Evolutionary conservation across 2,797 vertebrate genomes (phyloP).

Genomic region (Sphenopsis melanotis): DNA sequence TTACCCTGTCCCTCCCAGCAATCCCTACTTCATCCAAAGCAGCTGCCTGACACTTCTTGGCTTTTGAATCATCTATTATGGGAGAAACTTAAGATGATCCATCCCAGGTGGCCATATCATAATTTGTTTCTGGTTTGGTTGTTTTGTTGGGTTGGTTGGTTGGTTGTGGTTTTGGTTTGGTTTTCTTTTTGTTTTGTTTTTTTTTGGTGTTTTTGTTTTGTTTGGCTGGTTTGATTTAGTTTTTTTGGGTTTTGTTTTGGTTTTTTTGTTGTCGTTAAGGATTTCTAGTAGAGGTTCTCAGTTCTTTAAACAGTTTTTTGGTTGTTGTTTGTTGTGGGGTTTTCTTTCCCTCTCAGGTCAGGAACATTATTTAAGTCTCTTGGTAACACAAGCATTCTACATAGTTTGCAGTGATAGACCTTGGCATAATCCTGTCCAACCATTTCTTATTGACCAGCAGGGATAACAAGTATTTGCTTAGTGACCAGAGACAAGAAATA

Average conservation of each 20-base stretch:
- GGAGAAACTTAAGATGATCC: neutral
- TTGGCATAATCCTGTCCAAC: neutral
- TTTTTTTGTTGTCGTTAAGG: neutral
- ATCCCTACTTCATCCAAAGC: neutral
- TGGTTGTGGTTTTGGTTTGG: neutral
- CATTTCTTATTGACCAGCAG: neutral
- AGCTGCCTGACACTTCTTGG: neutral
- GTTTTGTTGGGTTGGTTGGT: neutral
- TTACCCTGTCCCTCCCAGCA: neutral
- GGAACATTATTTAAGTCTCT: neutral
- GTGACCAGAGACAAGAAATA: neutral
- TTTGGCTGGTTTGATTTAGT: neutral
- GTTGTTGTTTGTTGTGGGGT: rapidly evolving
- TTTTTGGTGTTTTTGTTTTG: neutral
- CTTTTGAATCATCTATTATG: neutral
- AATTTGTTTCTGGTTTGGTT: neutral
- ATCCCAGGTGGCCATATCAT: neutral
- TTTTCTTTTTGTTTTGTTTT: neutral
- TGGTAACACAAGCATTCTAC: neutral
- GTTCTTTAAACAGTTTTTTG: neutral
- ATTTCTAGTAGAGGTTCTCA: neutral
- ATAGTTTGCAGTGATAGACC: neutral
- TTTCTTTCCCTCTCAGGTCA: rapidly evolving
- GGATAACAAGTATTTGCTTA: neutral
- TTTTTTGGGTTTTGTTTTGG: no score